phyloP scores from a whole-genome alignment of 2,888 invertebrate species.

The Pachydiplax longipennis region DNA sequence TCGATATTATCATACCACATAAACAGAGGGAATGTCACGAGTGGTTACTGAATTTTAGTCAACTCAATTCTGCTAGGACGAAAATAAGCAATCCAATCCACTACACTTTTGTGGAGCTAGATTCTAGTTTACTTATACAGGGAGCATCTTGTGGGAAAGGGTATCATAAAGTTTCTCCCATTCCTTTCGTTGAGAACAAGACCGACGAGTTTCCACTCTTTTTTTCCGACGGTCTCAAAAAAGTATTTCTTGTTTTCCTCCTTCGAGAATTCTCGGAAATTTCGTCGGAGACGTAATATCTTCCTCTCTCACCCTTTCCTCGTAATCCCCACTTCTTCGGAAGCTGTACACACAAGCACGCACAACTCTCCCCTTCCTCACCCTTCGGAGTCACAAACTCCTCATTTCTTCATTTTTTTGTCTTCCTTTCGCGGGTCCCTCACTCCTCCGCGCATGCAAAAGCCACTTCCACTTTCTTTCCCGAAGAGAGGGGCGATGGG shows the following conservation, averaged over 20 bases:
- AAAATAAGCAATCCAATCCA: neutral
- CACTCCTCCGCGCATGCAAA: neutral
- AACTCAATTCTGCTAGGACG: neutral
- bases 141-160: neutral
- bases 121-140: neutral
- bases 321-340: neutral
- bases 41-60: too few species aligned
- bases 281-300: constrained; percentile 7
- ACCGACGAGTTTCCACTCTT: constrained; percentile 18
- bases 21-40: too few species aligned
- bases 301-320: neutral
- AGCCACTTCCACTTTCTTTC: neutral
- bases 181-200: neutral
- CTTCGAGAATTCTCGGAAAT: constrained; percentile 2
- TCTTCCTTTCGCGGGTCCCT: neutral
- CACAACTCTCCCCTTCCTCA: neutral
- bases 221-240: neutral
- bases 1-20: too few species aligned
- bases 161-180: neutral
- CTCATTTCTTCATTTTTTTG: neutral
- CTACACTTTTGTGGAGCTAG: too few species aligned
- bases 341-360: neutral
- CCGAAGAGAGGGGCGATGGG: neutral
- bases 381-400: neutral
- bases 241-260: neutral